Evolutionary conservation across 2,113 vertebrate species (phyloP), one percentile per base, ranked within the genome.

Genomic region (Anguilla rostrata): DNA sequence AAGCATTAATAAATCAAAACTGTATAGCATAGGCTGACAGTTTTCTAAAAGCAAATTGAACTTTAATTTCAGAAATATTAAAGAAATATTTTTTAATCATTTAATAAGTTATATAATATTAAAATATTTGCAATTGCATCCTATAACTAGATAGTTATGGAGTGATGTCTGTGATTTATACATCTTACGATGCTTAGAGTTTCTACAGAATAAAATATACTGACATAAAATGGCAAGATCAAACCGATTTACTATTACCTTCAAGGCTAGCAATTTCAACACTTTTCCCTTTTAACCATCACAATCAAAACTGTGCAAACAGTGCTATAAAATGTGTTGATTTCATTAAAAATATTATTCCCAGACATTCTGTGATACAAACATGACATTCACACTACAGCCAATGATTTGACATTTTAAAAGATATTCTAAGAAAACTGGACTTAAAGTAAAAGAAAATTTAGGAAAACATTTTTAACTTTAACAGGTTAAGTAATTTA

Each of bases 241-340:
- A 81, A 66, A 82, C n/a, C 82, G 53, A 81, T 86, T 86, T 82
- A 86, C 85, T 79, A 86, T 86, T 85, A 85, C n/a, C 26, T 49
- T 46, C 84, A 85, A 56, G 34, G 40, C 56, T 82, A 82, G 39
- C 34, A 41, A 43, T 66, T 82, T 82, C 16, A 86, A 66, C 85
- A 81, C 78, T 63, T 86, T 82, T 75, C 34, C n/a, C 84, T 75
- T 81, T 85, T 85, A 40, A 34, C 29, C 29, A 20, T 29, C 26
- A 81, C 49, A 43, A 66, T 56, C 56, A 86, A 80, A 79, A 20
- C 22, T 71, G 49, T 78, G 39, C 46, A 57, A 46, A 81, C 57
- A 86, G 78, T 71, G 53, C 40, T 82, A 85, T 66, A 66, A 84
- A 84, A 82, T 49, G 16, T 43, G 16, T 66, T n/a, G 20, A 80